phyloP scores from a whole-genome alignment of 2,888 invertebrate species.

The Oscheius sp. region DNA sequence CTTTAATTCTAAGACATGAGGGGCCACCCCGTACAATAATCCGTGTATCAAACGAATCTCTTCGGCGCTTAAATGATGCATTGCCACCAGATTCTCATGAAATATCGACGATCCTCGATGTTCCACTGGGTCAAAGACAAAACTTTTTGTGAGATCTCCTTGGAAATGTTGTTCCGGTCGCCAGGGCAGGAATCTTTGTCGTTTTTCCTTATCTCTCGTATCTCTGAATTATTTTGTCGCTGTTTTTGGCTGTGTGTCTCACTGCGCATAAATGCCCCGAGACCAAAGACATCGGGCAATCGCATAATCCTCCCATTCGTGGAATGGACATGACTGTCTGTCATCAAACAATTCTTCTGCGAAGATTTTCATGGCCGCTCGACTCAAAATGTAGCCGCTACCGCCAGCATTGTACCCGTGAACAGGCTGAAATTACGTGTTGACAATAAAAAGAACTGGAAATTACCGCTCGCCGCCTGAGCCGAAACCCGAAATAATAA shows the following conservation, averaged over 20 bases:
- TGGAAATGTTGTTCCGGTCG: conserved; percentile 58
- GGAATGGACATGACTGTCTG: conserved; percentile 51
- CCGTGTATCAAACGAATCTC: conserved; percentile 60
- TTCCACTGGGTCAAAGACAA: conserved; percentile 54
- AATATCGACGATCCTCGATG: conserved; percentile 52
- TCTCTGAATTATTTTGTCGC: conserved; percentile 30
- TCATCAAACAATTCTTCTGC: conserved; percentile 52
- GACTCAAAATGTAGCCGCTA: conserved; percentile 57
- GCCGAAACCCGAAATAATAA: conserved; percentile 56
- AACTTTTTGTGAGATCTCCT: conserved; percentile 50
- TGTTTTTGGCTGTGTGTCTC: background rate
- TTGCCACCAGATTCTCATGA: conserved; percentile 55
- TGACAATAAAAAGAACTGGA: too few species aligned
- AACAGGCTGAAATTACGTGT: conserved; percentile 19
- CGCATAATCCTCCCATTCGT: conserved; percentile 62
- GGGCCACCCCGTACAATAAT: conserved; percentile 53
- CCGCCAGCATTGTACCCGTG: conserved; percentile 61
- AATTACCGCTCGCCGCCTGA: conserved; percentile 56
- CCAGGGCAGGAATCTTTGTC: conserved; percentile 62
- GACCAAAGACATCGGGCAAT: conserved; percentile 48
- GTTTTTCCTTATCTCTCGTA: conserved; percentile 47
- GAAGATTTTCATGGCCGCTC: conserved; percentile 56
- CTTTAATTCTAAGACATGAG: conserved; percentile 11
- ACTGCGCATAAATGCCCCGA: conserved; percentile 19
- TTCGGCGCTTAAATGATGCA: conserved; percentile 58